These are phyloP conservation scores for Archaeoteleia sp. DNA, from an alignment of 2,888 invertebrate species.

Conservation along the genomic window DNA sequence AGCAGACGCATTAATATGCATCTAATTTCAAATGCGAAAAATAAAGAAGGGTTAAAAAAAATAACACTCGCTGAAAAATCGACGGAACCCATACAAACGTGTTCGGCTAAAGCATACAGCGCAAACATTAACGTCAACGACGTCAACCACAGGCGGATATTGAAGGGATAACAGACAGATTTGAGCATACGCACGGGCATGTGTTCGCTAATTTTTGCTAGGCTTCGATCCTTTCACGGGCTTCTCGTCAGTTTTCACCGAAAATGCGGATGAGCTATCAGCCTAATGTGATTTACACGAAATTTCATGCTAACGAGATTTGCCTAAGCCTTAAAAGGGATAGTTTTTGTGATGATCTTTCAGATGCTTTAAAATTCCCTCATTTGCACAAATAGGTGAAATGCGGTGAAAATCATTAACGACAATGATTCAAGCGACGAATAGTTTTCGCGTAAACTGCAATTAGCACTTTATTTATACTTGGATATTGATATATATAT, in stretches of 20 bases:
- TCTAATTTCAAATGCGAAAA: too few relatives aligned
- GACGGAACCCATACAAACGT: slow-evolving; percentile 21
- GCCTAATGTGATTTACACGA: slow-evolving; percentile 26
- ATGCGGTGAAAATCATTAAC: too few relatives aligned
- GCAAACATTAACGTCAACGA: slow-evolving; percentile 20
- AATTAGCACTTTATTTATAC: too few relatives aligned
- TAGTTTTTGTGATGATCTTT: slow-evolving; percentile 9
- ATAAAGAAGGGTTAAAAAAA: not conserved
- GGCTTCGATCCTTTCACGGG: slow-evolving; percentile 48
- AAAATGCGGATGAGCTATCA: slow-evolving; percentile 30
- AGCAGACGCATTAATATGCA: too few relatives aligned
- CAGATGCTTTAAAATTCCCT: too few relatives aligned
- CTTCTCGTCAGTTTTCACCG: slow-evolving; percentile 40
- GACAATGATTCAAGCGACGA: too few relatives aligned
- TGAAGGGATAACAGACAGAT: slow-evolving; percentile 23
- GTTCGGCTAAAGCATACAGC: slow-evolving; percentile 9
- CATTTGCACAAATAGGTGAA: too few relatives aligned
- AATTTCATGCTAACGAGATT: slow-evolving; percentile 27
- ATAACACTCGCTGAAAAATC: slow-evolving; percentile 6
- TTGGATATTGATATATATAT: too few relatives aligned
- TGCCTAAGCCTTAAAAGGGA: slow-evolving; percentile 52
- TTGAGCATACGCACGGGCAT: slow-evolving; percentile 16
- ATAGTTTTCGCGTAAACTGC: too few relatives aligned
- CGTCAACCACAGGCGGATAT: slow-evolving; percentile 12
- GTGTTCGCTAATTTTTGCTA: slow-evolving; percentile 45